Evolutionary conservation across 1,140 invertebrate genomes (phyloP).

Genomic region (Vanessa atalanta): DNA sequence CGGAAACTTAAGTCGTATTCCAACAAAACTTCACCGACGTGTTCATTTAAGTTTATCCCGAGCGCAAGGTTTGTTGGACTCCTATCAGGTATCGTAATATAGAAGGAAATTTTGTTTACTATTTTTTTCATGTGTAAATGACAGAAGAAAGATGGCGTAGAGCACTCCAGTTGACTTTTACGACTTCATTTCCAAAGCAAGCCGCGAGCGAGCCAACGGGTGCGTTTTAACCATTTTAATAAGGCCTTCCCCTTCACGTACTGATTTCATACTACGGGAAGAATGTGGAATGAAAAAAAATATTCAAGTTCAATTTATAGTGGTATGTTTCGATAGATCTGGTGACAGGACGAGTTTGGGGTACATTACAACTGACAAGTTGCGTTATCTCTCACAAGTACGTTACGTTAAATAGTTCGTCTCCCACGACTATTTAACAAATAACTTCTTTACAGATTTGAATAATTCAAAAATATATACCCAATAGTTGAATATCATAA

Average conservation of each 20-base stretch:
- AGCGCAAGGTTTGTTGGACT: slow-evolving; percentile 36
- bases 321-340: slow-evolving; percentile 62
- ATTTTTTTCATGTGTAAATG: slow-evolving; percentile 69
- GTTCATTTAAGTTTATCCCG: slow-evolving; percentile 57
- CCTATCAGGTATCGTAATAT: slow-evolving; percentile 56
- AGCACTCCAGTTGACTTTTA: slow-evolving; percentile 74
- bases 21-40: slow-evolving; percentile 46
- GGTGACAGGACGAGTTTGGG: slow-evolving; percentile 69
- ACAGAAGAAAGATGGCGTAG: slow-evolving; percentile 64
- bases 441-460: neutral
- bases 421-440: slow-evolving; percentile 54
- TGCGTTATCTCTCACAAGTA: slow-evolving; percentile 67
- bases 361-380: slow-evolving; percentile 63
- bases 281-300: slow-evolving; percentile 24
- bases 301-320: slow-evolving; percentile 44
- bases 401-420: slow-evolving; percentile 50
- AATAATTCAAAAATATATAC: too few species aligned
- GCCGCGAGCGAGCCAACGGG: slow-evolving; percentile 57
- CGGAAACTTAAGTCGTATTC: slow-evolving; percentile 55
- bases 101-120: slow-evolving; percentile 52
- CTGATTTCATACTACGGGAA: slow-evolving; percentile 22
- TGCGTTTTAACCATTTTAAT: slow-evolving; percentile 62
- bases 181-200: slow-evolving; percentile 75
- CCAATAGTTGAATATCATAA: neutral
- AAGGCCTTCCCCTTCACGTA: slow-evolving; percentile 48